Evolutionary conservation across 2,888 invertebrate species (phyloP), one percentile per base, ranked within the genome.

Genomic region (Notodonta dromedarius): DNA sequence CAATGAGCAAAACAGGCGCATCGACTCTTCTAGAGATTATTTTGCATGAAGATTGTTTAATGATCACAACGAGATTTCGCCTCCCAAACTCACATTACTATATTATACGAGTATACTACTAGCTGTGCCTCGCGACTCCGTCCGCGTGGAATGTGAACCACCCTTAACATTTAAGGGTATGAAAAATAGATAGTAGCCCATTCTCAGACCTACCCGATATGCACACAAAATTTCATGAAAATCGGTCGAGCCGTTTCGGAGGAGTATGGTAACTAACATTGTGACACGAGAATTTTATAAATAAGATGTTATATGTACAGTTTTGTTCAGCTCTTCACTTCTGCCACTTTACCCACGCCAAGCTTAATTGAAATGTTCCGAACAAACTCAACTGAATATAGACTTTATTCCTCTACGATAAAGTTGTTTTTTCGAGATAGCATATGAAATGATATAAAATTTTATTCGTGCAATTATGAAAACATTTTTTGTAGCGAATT

Each of bases 331-430:
- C n/a, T n/a, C 46, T n/a, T n/a, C 46, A 51, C 24, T 52, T 14
- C 4, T 13, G 32, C 52, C 62, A 68, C 67, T 46, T 66, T 62
- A 59, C 40, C 57, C 16, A 54, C 58, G 16, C 54, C 57, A 54
- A 56, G 59, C 62, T 63, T 69, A 68, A 72, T 65, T 72, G 65
- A 70, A 66, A 63, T 56, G 65, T 66, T 71, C 53, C 69, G 13
- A 14, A 40, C 46, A n/a, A 55, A 51, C 50, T 57, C 54, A 60
- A 11, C 52, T 56, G 60, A 67, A 65, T 60, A 60, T 63, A 56
- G 51, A 57, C 63, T 60, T 59, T 62, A 60, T 56, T 53, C 32
- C 32, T 60, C 8, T 40, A 13, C 14, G 8, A 11, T 35, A 39
- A 50, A 51, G 50, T 57, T 16, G 39, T 0, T 16, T 51, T 51